Base-by-base conservation (phyloP, 1,140 invertebrate genomes). In the Agrypnia vestita region DNA sequence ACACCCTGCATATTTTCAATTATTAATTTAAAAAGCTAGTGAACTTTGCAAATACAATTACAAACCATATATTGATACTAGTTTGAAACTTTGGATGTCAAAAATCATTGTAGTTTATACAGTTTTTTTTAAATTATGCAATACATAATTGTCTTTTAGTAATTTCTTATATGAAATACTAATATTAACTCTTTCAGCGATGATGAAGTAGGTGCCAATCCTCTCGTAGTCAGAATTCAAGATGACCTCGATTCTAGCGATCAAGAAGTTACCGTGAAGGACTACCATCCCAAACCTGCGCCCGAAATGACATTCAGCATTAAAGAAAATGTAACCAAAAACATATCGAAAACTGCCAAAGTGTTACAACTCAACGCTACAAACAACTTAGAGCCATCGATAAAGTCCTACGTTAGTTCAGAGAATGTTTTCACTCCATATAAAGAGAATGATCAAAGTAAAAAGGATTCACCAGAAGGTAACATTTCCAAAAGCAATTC, bases 161-260 rank as follows among this genome's bases (percentile, higher is more conserved):
- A n/a, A 35, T 35, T 35, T 35, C 25, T 35, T 35, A 35, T 35
- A n/a, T n/a, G n/a, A n/a, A n/a, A n/a, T n/a, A n/a, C n/a, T 35
- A 35, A 15, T 51, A 51, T 51, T 84, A 83, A 12, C 11, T 84
- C 83, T 90, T 89, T 82, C 79, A 96, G 94, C 86, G 95, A 96
- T 81, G 93, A 93, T 12, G 95, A 96, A 78, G 91, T 90, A 83
- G 88, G 87, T 35, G 92, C 89, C 9, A 97, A 98, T 91, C 97
- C 96, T 35, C 90, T 97, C 85, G 96, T 98, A 0, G 94, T 95
- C 19, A 93, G 94, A 79, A 95, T 96, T 81, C 94, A 96, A 87
- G 96, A 97, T 86, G 96, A 98, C 86, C 89, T 96, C 55, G 95
- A 95, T 75, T 92, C 94, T 0, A 93, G 94, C 51, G 93, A 94